A percentile compares a stretch with the other conserved stretches of the same genome.
phyloP scores from a whole-genome alignment of 2,113 vertebrate genomes.

The Perognathus longimembris region DNA sequence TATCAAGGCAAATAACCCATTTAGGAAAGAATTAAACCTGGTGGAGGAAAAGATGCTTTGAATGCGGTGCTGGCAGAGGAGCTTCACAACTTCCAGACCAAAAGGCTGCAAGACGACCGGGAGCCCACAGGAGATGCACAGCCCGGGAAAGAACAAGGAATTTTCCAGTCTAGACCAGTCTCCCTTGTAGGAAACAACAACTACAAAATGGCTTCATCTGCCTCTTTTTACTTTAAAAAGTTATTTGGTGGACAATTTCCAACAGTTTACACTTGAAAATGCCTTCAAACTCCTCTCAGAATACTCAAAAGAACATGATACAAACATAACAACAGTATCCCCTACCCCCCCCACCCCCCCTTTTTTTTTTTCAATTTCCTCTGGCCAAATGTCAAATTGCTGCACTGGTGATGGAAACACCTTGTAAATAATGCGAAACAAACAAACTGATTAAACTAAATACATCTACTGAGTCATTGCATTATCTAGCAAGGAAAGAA shows the following conservation, averaged over 20 bases:
- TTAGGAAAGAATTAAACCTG: conserved; percentile 68
- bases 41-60: background rate
- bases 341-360: background rate
- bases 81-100: conserved; percentile 1
- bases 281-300: conserved; percentile 39
- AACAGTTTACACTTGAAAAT: conserved; percentile 34
- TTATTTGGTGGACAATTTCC: conserved; percentile 48
- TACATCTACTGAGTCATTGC: conserved; percentile 32
- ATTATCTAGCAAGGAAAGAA: conserved; percentile 22
- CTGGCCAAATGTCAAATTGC: background rate
- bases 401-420: background rate
- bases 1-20: conserved; percentile 62
- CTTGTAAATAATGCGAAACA: conserved; percentile 57
- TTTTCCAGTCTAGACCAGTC: background rate
- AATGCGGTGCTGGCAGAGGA: background rate
- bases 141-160: background rate
- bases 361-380: background rate
- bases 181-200: background rate
- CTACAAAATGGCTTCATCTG: conserved; percentile 13
- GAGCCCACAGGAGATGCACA: background rate
- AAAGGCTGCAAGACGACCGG: background rate
- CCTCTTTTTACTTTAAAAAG: conserved; percentile 45
- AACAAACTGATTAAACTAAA: conserved; percentile 55
- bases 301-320: background rate
- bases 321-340: background rate